phyloP scores from a whole-genome alignment of 2,113 vertebrate species.

The Campylorhamphus procurvoides region DNA sequence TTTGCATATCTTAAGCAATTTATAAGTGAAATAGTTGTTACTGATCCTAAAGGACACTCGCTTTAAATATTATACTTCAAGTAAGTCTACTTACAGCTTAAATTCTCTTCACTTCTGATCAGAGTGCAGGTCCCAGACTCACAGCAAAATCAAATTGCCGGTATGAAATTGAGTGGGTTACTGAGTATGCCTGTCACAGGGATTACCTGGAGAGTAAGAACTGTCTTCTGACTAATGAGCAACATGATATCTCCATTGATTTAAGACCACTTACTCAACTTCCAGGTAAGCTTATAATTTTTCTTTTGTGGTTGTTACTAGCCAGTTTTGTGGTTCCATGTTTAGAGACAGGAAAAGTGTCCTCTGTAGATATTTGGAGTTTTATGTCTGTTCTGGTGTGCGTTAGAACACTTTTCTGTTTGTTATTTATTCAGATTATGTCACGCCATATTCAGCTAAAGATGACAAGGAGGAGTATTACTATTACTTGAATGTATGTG shows the following conservation, averaged over 20 bases:
- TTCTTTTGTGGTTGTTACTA: neutral
- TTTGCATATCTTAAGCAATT: neutral
- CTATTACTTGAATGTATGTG: conserved; percentile 90
- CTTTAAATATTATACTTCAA: neutral
- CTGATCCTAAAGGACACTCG: neutral
- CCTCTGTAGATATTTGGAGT: neutral
- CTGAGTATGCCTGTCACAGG: conserved; percentile 92
- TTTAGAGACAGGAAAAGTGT: neutral
- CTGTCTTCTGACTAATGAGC: conserved; percentile 83
- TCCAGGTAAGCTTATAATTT: conserved; percentile 64
- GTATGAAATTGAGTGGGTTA: conserved; percentile 93
- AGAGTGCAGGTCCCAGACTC: conserved; percentile 89
- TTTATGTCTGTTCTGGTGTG: neutral
- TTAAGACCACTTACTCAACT: conserved; percentile 79
- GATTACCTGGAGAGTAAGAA: conserved; percentile 88
- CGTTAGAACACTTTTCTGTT: neutral
- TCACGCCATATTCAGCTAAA: conserved; percentile 66
- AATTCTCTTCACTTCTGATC: neutral
- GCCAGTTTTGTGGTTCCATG: neutral
- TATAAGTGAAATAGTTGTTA: neutral
- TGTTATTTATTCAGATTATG: conserved; percentile 11
- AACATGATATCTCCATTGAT: conserved; percentile 89
- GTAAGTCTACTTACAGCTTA: neutral
- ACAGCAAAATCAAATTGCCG: conserved; percentile 88
- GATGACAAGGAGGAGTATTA: conserved; percentile 76